These are phyloP conservation scores for Protobothrops flavoviridis DNA, from an alignment of 2,113 vertebrate species.

Conservation along the genomic window DNA sequence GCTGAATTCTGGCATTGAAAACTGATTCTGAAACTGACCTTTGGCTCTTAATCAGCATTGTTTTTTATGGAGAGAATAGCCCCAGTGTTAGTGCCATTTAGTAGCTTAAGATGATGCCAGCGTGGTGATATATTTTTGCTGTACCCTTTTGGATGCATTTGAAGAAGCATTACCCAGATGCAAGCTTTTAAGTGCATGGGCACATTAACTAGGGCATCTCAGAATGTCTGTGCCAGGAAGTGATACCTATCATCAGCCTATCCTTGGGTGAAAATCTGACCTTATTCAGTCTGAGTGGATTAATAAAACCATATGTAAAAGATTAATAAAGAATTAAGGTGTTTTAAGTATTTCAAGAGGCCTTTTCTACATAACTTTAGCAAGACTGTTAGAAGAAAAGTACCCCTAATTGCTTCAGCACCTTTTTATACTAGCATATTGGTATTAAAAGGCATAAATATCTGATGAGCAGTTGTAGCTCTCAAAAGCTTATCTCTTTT, in stretches of 20 bases:
- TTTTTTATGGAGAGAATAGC: neutral
- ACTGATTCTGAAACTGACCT: neutral
- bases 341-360: neutral
- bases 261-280: neutral
- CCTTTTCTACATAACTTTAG: neutral
- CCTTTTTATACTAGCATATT: no score
- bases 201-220: neutral
- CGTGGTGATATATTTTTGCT: neutral
- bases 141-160: neutral
- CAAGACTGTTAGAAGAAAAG: neutral
- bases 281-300: neutral
- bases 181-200: neutral
- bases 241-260: neutral
- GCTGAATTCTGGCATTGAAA: neutral
- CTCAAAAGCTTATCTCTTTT: neutral
- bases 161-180: neutral
- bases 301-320: neutral
- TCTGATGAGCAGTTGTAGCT: neutral
- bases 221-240: neutral
- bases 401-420: neutral
- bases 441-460: neutral
- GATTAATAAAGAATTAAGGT: neutral
- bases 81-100: neutral
- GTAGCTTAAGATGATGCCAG: neutral
- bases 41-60: neutral